Conservation (phyloP, 2,113 vertebrate species). For the Polyodon spathula region DNA sequence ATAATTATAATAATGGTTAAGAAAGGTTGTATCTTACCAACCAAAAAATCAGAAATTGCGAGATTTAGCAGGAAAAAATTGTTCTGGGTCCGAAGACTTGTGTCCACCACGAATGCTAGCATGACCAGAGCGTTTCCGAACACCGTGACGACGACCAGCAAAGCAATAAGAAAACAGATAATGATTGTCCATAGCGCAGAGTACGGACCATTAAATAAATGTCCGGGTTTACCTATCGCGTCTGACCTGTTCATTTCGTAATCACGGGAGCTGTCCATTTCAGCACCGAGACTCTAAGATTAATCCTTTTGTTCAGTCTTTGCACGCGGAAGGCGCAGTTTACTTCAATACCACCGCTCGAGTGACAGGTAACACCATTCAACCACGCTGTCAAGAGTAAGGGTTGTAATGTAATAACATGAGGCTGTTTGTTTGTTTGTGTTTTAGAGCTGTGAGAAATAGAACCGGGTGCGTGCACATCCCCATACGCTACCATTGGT, state of each 20-base stretch:
- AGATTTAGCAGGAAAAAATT: constrained; percentile 68
- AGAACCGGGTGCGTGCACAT: too few species aligned
- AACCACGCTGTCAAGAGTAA: too few species aligned
- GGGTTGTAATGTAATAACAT: too few species aligned
- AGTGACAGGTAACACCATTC: too few species aligned
- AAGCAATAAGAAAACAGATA: constrained; percentile 53
- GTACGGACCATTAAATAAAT: not conserved
- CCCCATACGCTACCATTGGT: too few species aligned
- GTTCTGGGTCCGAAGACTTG: constrained; percentile 62
- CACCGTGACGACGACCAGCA: constrained; percentile 56
- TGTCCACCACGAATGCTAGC: constrained; percentile 61
- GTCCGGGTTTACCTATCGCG: not conserved
- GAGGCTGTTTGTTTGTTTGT: too few species aligned
- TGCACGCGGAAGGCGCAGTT: too few species aligned
- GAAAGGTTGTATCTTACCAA: constrained; percentile 50
- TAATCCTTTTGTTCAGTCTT: too few species aligned
- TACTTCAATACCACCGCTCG: too few species aligned
- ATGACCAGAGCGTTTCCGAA: constrained; percentile 61
- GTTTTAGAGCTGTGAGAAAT: too few species aligned
- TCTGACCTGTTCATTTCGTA: not conserved
- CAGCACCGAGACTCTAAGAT: too few species aligned
- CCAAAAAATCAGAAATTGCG: constrained; percentile 64
- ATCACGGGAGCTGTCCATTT: not conserved
- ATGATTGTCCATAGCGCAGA: constrained; percentile 39
- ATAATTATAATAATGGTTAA: too few species aligned